Evolutionary conservation across 2,113 vertebrate genomes (phyloP).

Genomic region (Catharus bicknelli): DNA sequence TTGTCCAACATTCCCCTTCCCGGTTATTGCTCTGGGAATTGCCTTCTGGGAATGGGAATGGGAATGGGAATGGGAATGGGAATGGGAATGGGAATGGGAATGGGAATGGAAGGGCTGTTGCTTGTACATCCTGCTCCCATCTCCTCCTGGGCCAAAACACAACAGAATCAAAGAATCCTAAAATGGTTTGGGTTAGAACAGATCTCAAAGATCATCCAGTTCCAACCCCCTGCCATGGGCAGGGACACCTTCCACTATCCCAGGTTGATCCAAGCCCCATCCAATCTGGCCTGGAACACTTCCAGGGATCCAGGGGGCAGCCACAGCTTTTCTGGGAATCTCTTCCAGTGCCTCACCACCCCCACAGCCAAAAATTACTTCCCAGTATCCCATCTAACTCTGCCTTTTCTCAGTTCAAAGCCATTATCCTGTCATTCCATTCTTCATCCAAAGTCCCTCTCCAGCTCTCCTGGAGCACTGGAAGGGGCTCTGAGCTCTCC

Average conservation of each 20-base stretch:
- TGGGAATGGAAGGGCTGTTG: not conserved
- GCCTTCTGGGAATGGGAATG: not conserved
- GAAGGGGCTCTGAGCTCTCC: fast-evolving
- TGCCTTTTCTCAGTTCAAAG: fast-evolving
- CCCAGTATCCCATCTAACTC: not conserved
- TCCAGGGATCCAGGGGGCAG: not conserved
- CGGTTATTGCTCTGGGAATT: not conserved
- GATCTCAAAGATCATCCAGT: not conserved
- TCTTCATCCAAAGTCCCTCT: not conserved
- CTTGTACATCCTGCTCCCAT: fast-evolving
- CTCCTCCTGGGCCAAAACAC: not conserved
- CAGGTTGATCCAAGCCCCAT: fast-evolving
- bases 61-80: too few relatives aligned
- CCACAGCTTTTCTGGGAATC: not conserved
- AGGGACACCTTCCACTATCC: not conserved
- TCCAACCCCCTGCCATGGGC: fast-evolving
- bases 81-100: too few relatives aligned
- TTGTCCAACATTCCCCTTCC: not conserved
- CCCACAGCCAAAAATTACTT: fast-evolving
- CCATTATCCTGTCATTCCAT: not conserved
- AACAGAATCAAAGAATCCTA: not conserved
- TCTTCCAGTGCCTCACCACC: fast-evolving
- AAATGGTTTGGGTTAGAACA: not conserved
- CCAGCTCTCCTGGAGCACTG: not conserved
- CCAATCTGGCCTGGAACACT: not conserved